Percentiles rank a stretch among this genome's conserved stretches.
Conservation (phyloP, 2,888 invertebrate genomes). For the Cecidostiba fungosa region DNA sequence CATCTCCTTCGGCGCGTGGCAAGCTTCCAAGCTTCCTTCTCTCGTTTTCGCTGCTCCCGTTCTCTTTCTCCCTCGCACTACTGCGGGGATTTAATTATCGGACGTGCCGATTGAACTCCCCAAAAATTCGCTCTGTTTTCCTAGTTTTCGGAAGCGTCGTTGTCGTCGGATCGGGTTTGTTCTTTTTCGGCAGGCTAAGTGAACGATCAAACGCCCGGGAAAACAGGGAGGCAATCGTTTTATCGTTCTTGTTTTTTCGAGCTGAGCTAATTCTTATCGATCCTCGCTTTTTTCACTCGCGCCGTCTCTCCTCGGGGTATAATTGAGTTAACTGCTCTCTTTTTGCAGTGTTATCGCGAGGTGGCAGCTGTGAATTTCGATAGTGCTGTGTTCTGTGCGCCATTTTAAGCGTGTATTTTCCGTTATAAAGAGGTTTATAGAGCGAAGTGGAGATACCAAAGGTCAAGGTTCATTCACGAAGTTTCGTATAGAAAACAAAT, state of each 20-base stretch:
- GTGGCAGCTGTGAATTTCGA: background rate
- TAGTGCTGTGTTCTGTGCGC: no score
- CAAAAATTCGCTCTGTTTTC: slow-evolving; percentile 53
- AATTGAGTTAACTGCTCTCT: slow-evolving; percentile 12
- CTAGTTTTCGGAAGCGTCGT: background rate
- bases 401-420: no score
- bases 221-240: slow-evolving; percentile 52
- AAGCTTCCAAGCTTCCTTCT: slow-evolving; percentile 61
- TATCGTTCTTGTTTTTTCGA: slow-evolving; percentile 47
- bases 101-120: slow-evolving; percentile 39
- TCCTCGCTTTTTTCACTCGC: background rate
- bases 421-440: no score
- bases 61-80: background rate
- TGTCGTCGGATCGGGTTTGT: background rate
- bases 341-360: background rate
- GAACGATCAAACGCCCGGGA: slow-evolving; percentile 14
- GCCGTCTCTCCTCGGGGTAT: background rate
- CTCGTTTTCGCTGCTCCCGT: background rate
- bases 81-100: slow-evolving; percentile 69
- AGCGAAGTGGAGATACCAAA: background rate
- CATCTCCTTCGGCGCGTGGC: slow-evolving; percentile 64
- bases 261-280: slow-evolving; percentile 30
- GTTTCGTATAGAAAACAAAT: slow-evolving; percentile 30
- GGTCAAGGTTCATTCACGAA: background rate
- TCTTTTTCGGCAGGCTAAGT: background rate